A percentile compares a stretch with the other conserved stretches of the same genome.
Evolutionary conservation across 2,113 vertebrate species (phyloP).

Genomic region (Myrmophylax atrothorax): DNA sequence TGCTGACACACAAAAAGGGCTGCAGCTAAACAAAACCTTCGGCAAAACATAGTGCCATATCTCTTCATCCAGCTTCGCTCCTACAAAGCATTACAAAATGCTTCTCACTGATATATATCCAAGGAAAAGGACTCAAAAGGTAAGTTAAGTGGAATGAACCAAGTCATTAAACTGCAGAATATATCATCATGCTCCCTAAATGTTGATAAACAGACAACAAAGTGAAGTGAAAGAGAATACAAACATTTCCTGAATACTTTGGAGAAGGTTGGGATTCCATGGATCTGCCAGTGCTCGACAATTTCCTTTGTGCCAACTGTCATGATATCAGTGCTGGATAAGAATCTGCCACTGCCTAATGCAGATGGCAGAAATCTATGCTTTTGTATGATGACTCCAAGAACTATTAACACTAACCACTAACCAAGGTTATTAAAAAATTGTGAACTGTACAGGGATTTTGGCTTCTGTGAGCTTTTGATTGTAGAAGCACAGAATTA

Average conservation of each 20-base stretch:
- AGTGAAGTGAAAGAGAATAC: background rate
- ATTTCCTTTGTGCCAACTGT: background rate
- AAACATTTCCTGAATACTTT: background rate
- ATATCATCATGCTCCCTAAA: background rate
- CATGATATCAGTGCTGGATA: background rate
- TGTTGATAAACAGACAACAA: background rate
- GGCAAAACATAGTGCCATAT: background rate
- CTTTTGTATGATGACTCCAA: background rate
- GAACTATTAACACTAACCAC: background rate
- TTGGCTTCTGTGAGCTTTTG: background rate
- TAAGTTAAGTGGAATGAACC: background rate
- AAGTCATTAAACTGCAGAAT: background rate
- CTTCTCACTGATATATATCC: background rate
- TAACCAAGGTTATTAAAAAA: background rate
- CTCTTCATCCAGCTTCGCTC: background rate
- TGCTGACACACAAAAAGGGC: slow-evolving; percentile 21
- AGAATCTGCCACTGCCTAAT: background rate
- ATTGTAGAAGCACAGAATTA: background rate
- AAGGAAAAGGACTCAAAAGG: background rate
- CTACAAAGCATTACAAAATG: background rate
- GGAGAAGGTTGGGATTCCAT: background rate
- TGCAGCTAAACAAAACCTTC: slow-evolving; percentile 7
- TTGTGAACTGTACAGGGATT: background rate
- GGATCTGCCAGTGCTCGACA: background rate
- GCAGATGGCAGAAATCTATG: background rate